Conservation (phyloP, 64 coral and sea anemone genomes). For the Porites australiensis region DNA sequence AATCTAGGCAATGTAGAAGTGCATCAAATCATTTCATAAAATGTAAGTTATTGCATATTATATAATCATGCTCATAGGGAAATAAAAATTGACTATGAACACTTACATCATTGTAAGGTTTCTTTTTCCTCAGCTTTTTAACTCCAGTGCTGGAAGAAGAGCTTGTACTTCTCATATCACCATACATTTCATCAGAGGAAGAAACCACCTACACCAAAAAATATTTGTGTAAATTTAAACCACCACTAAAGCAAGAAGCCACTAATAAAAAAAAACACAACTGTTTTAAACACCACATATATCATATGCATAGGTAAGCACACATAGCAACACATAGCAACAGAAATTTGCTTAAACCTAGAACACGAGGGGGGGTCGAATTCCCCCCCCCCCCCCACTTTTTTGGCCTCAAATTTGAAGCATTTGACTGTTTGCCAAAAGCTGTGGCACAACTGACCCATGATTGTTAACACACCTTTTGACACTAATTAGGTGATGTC, state of each 20-base stretch:
- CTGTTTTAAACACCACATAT: conserved; percentile 25
- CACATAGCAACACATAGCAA: conserved; percentile 22
- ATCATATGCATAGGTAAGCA: conserved; percentile 9
- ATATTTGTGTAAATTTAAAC: conserved; percentile 13
- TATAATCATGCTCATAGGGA: conserved; percentile 25
- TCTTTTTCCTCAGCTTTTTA: conserved; percentile 29
- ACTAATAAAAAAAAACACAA: neutral
- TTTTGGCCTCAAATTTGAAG: conserved; percentile 29
- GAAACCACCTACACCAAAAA: conserved; percentile 17
- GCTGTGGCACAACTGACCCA: conserved; percentile 13
- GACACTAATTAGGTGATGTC: conserved; percentile 24
- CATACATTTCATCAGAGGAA: conserved; percentile 24
- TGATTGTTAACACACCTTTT: conserved; percentile 2
- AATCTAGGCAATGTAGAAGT: conserved; percentile 25
- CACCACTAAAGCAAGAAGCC: conserved; percentile 27
- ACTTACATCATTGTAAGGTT: conserved; percentile 25
- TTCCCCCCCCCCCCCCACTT: neutral
- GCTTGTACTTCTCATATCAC: conserved; percentile 24
- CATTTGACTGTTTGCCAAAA: conserved; percentile 12
- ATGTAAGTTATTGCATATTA: conserved; percentile 22
- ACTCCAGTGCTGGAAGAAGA: conserved; percentile 23
- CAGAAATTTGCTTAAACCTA: conserved; percentile 17
- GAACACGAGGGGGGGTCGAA: conserved; percentile 2
- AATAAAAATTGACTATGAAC: conserved; percentile 27
- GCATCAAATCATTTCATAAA: conserved; percentile 26